A percentile compares a stretch with the other conserved stretches of the same genome.
Conservation (phyloP, 2,797 vertebrate species). For the Falco columbarius region DNA sequence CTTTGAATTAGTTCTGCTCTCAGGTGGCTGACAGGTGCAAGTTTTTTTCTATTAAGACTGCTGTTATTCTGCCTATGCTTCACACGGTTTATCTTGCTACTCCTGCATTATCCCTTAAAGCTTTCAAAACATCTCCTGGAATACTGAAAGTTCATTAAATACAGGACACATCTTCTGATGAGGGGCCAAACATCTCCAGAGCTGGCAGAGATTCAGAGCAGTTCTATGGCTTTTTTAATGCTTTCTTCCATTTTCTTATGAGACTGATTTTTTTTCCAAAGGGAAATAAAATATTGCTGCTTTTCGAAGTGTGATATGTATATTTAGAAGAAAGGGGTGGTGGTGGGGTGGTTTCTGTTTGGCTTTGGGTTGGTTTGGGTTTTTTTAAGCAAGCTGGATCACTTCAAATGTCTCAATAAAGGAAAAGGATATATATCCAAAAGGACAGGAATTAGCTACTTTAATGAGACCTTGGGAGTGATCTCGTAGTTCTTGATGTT, state of each 20-base stretch:
- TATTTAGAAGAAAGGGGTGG: background rate
- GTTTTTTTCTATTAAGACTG: background rate
- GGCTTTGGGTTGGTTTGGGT: background rate
- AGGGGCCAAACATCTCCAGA: background rate
- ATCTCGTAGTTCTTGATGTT: background rate
- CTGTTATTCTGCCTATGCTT: fast-evolving
- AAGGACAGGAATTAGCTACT: background rate
- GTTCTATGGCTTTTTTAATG: background rate
- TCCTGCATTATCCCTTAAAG: background rate
- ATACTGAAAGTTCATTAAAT: background rate
- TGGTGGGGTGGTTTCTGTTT: too few species aligned
- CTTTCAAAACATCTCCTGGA: background rate
- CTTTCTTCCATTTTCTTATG: background rate
- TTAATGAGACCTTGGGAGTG: background rate
- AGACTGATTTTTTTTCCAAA: background rate
- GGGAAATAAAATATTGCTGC: background rate
- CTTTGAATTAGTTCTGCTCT: background rate
- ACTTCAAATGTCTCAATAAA: background rate
- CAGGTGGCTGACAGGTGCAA: background rate
- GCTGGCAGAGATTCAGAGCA: background rate
- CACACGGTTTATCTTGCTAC: background rate
- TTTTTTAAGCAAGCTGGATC: background rate
- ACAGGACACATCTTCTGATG: background rate
- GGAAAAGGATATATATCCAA: fast-evolving
- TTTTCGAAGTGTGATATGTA: background rate